A percentile compares a stretch with the other conserved stretches of the same genome.
Conservation (phyloP, 2,888 invertebrate genomes). For the Hyposoter dolosus region DNA sequence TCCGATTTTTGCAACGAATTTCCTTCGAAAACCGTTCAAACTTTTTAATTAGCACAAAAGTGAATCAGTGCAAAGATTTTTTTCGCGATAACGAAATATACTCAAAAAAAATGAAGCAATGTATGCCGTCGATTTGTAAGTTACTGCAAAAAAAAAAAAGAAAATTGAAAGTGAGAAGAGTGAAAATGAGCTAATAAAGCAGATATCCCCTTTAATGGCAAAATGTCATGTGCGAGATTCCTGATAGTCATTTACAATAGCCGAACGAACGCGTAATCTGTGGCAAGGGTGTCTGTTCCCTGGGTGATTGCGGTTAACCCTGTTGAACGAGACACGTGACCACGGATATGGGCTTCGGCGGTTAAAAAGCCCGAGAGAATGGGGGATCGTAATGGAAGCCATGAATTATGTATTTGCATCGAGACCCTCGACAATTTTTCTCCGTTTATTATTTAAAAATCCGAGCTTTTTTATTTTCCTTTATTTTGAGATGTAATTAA, state of each 20-base stretch:
- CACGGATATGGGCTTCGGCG: constrained; percentile 35
- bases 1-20: not conserved
- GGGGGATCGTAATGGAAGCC: not conserved
- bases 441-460: not conserved
- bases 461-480: not conserved
- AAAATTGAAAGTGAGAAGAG: not conserved
- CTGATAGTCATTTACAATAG: constrained; percentile 1
- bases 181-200: not conserved
- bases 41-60: not conserved
- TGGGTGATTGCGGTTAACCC: constrained; percentile 60
- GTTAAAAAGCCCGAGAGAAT: constrained; percentile 49
- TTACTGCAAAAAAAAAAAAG: not conserved
- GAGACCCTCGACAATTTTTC: not conserved
- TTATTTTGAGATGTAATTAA: not conserved
- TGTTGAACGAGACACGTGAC: constrained; percentile 16
- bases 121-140: no score
- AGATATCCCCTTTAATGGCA: constrained; percentile 6
- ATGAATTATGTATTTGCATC: constrained; percentile 32
- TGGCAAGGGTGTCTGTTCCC: constrained; percentile 24
- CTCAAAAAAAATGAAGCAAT: not conserved
- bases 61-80: not conserved
- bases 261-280: constrained; percentile 37
- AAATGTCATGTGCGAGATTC: constrained; percentile 1
- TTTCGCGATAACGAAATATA: not conserved
- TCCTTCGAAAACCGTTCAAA: not conserved